These are phyloP conservation scores for Musca vetustissima DNA, from an alignment of 1,140 invertebrate genomes.

Conservation along the genomic window DNA sequence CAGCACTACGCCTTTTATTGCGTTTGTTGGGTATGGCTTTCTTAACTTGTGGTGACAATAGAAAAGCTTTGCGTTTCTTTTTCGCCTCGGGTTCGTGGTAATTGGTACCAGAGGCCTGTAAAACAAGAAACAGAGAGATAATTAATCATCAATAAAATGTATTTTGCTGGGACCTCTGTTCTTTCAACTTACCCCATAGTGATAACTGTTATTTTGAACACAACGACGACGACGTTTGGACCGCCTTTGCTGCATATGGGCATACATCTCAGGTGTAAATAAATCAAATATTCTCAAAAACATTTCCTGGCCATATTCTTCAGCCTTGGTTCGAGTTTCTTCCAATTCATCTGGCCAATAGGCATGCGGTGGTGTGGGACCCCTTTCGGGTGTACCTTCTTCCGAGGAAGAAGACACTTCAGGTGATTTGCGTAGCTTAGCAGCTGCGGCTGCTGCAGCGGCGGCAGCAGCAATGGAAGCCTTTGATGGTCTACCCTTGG, in stretches of 20 bases:
- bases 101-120: slow-evolving; percentile 7
- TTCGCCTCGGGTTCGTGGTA: slow-evolving; percentile 6
- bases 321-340: slow-evolving; percentile 37
- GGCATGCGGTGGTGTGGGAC: slow-evolving; percentile 34
- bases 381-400: slow-evolving; percentile 41
- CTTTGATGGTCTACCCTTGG: slow-evolving; percentile 9
- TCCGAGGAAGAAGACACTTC: slow-evolving; percentile 40
- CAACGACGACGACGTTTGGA: slow-evolving; percentile 52
- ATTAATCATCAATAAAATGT: too few relatives aligned
- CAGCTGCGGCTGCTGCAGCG: background rate
- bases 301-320: slow-evolving; percentile 46
- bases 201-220: slow-evolving; percentile 50
- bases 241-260: slow-evolving; percentile 46
- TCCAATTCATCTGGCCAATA: slow-evolving; percentile 43
- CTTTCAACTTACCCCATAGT: slow-evolving; percentile 40
- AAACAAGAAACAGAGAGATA: too few relatives aligned
- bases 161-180: too few relatives aligned
- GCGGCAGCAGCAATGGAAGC: background rate
- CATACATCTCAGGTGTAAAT: slow-evolving; percentile 41
- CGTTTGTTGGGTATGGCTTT: slow-evolving; percentile 18
- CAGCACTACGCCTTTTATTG: slow-evolving; percentile 21
- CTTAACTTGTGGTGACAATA: slow-evolving; percentile 27
- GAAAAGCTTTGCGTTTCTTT: slow-evolving; percentile 27
- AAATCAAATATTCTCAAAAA: slow-evolving; percentile 47
- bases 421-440: background rate